phyloP scores from a whole-genome alignment of 2,888 invertebrate species.

The Cheilosia impressa region DNA sequence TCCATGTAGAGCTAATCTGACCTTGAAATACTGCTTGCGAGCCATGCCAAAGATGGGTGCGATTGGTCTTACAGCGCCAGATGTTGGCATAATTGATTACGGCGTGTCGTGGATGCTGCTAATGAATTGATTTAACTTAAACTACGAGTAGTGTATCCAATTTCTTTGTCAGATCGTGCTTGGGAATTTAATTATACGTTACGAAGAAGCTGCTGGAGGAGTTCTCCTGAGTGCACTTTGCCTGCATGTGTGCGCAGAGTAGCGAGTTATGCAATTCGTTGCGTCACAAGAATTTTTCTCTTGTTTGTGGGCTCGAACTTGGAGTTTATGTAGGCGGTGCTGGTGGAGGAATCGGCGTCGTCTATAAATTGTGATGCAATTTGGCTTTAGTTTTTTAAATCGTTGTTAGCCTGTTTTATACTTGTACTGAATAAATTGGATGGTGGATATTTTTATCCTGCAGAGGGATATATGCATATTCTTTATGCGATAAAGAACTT shows the following conservation, averaged over 20 bases:
- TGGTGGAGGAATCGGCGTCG: too few species aligned
- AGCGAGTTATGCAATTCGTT: conserved; percentile 27
- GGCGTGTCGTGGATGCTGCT: conserved; percentile 6
- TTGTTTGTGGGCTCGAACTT: conserved; percentile 1
- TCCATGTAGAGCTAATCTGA: conserved; percentile 5
- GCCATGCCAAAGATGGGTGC: conserved; percentile 8
- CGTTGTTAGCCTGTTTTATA: too few species aligned
- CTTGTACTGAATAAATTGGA: too few species aligned
- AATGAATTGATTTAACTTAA: conserved; percentile 14
- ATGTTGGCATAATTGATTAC: conserved; percentile 11
- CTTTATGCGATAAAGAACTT: too few species aligned
- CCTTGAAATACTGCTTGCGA: conserved; percentile 32
- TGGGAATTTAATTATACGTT: conserved; percentile 22
- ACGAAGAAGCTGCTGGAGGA: neutral
- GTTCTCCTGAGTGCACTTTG: conserved; percentile 1
- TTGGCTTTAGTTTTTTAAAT: too few species aligned
- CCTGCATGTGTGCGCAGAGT: neutral
- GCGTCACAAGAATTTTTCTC: conserved; percentile 12
- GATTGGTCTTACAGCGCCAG: conserved; percentile 1
- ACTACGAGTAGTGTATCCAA: conserved; percentile 12
- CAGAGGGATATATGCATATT: too few species aligned
- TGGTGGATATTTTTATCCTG: too few species aligned
- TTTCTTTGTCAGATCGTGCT: conserved; percentile 23
- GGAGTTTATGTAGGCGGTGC: neutral
- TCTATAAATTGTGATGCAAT: too few species aligned